These are phyloP conservation scores for Colistium nudipinnis DNA, from an alignment of 2,113 vertebrate genomes.

Conservation along the genomic window DNA sequence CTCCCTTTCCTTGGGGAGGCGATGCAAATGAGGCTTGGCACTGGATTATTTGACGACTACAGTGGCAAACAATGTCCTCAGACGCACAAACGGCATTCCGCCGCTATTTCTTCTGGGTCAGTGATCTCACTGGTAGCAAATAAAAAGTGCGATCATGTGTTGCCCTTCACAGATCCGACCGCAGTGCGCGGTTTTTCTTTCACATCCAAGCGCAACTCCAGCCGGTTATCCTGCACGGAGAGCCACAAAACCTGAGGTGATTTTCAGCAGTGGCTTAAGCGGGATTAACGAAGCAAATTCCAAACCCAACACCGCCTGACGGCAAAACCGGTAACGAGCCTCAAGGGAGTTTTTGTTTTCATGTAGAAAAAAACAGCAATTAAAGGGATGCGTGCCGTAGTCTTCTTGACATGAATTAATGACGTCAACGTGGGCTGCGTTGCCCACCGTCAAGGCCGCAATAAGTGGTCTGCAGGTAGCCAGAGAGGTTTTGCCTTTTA, in stretches of 20 bases:
- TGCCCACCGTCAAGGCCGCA: constrained; percentile 41
- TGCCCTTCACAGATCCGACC: constrained; percentile 10
- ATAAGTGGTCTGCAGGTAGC: constrained; percentile 33
- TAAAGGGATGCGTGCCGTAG: constrained; percentile 29
- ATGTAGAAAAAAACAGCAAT: constrained; percentile 13
- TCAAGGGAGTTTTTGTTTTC: too few relatives aligned
- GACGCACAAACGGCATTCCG: constrained; percentile 18
- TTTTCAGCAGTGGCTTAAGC: constrained; percentile 30
- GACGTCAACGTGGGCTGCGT: constrained; percentile 32
- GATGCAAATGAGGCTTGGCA: constrained; percentile 57
- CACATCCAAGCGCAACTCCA: too few relatives aligned
- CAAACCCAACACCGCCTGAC: too few relatives aligned
- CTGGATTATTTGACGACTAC: constrained; percentile 57
- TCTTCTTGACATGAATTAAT: constrained; percentile 41
- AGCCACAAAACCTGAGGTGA: constrained; percentile 23
- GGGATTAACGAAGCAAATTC: too few relatives aligned
- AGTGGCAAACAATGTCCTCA: constrained; percentile 57
- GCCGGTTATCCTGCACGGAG: too few relatives aligned
- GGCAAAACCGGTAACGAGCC: too few relatives aligned
- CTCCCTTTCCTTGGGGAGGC: constrained; percentile 55
- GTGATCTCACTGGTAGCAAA: constrained; percentile 38
- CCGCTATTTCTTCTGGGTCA: constrained; percentile 37
- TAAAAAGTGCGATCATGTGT: constrained; percentile 9
- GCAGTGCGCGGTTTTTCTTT: constrained; percentile 16
- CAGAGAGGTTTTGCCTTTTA: constrained; percentile 47